Evolutionary conservation across 2,797 vertebrate genomes (phyloP).

Genomic region (Tachyglossus aculeatus): DNA sequence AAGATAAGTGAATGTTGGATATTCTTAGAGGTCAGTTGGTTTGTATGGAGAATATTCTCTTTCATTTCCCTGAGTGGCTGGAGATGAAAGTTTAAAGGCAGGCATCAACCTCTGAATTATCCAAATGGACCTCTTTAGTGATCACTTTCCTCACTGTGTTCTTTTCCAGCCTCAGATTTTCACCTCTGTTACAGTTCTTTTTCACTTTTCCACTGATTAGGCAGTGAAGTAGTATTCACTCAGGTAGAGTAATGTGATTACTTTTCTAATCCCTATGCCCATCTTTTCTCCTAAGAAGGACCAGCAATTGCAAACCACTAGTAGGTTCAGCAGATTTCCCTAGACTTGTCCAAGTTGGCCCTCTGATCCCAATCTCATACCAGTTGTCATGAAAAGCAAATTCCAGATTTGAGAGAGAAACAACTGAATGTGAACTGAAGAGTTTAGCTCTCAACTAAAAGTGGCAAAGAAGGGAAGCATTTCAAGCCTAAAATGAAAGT

Average conservation of each 20-base stretch:
- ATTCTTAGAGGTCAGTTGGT: constrained; percentile 54
- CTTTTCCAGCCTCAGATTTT: constrained; percentile 62
- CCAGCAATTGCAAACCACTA: not conserved
- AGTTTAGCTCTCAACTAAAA: constrained; percentile 10
- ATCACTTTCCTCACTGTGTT: constrained; percentile 62
- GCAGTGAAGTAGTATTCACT: constrained; percentile 56
- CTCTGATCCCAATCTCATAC: constrained; percentile 8
- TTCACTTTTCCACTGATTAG: constrained; percentile 59
- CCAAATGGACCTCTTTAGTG: constrained; percentile 68
- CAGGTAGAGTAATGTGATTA: constrained; percentile 63
- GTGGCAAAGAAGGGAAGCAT: not conserved
- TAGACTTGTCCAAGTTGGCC: constrained; percentile 39
- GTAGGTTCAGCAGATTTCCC: constrained; percentile 8
- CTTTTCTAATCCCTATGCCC: constrained; percentile 39
- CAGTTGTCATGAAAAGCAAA: not conserved
- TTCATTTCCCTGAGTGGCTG: constrained; percentile 60
- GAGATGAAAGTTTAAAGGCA: constrained; percentile 63
- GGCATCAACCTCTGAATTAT: constrained; percentile 67
- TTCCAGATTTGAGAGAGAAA: not conserved
- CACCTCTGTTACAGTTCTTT: constrained; percentile 71
- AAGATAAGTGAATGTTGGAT: too few species aligned
- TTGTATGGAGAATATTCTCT: constrained; percentile 46
- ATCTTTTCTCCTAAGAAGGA: constrained; percentile 35
- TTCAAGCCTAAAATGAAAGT: not conserved
- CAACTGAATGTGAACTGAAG: not conserved